A percentile compares a stretch with the other conserved stretches of the same genome.
phyloP scores from a whole-genome alignment of 2,888 invertebrate genomes.

The Brenthis daphne region DNA sequence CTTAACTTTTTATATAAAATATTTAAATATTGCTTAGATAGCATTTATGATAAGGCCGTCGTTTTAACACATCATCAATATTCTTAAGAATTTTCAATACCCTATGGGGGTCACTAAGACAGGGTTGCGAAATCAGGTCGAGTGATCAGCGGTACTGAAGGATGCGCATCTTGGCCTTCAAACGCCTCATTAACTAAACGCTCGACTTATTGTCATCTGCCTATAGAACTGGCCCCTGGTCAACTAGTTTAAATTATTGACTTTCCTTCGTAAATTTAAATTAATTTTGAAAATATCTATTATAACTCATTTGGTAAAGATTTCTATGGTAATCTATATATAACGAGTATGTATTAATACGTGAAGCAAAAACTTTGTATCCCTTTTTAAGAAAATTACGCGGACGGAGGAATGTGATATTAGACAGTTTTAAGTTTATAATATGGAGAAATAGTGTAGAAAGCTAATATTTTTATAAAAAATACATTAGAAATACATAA shows the following conservation, averaged over 20 bases:
- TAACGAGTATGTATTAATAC: no score
- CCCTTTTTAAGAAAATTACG: no score
- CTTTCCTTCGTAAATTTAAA: not conserved
- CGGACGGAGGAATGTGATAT: no score
- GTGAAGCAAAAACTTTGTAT: no score
- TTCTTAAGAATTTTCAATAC: slow-evolving; percentile 34
- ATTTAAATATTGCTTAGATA: slow-evolving; percentile 15
- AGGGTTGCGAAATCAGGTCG: slow-evolving; percentile 48
- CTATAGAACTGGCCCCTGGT: slow-evolving; percentile 27
- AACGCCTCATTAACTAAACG: slow-evolving; percentile 57
- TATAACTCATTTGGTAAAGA: not conserved
- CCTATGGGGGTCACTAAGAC: slow-evolving; percentile 39
- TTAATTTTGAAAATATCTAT: not conserved
- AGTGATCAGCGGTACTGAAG: slow-evolving; percentile 64
- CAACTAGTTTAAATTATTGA: slow-evolving; percentile 20
- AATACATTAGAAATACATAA: no score
- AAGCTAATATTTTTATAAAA: no score
- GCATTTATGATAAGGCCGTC: slow-evolving; percentile 25
- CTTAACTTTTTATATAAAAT: not conserved
- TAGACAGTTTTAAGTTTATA: no score
- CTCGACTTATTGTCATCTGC: slow-evolving; percentile 52
- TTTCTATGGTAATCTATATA: no score
- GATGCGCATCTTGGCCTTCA: slow-evolving; percentile 62
- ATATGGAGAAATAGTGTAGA: no score
- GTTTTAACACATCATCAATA: slow-evolving; percentile 28